Evolutionary conservation across 1,140 invertebrate species (phyloP).

Genomic region (Plodia interpunctella): DNA sequence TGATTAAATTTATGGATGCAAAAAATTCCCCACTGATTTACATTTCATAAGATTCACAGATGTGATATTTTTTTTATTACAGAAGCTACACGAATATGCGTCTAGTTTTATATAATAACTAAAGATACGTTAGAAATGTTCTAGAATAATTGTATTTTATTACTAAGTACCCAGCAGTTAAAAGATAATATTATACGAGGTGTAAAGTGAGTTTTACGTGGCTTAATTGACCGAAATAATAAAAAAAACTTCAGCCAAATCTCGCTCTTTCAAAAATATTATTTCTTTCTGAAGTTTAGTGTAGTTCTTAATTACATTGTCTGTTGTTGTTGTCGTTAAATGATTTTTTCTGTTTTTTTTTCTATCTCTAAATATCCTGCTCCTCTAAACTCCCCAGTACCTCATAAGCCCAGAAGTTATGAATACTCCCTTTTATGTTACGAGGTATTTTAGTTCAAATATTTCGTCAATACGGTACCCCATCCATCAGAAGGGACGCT

Average conservation of each 20-base stretch:
- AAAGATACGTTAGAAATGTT: no score
- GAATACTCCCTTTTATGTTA: constrained; percentile 1
- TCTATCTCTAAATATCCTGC: neutral
- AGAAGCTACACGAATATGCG: neutral
- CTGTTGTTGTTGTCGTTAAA: no score
- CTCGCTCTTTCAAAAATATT: no score
- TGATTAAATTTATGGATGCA: constrained; percentile 38
- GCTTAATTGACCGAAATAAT: no score
- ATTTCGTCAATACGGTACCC: constrained; percentile 22
- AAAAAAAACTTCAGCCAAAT: no score
- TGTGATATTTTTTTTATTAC: neutral
- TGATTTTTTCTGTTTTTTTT: no score
- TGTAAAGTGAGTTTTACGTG: no score
- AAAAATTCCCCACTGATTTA: neutral
- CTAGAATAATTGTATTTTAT: no score
- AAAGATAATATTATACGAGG: no score
- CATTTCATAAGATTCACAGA: neutral
- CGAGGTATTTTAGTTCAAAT: constrained; percentile 20
- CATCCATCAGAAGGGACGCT: constrained; percentile 25
- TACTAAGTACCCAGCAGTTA: no score
- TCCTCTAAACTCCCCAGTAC: neutral
- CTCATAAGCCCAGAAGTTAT: neutral
- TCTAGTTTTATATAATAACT: neutral
- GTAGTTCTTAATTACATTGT: no score
- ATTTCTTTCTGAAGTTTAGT: no score